These are phyloP conservation scores for Cephalophus harveyi DNA, from an alignment of 2,113 vertebrate genomes.

Conservation along the genomic window DNA sequence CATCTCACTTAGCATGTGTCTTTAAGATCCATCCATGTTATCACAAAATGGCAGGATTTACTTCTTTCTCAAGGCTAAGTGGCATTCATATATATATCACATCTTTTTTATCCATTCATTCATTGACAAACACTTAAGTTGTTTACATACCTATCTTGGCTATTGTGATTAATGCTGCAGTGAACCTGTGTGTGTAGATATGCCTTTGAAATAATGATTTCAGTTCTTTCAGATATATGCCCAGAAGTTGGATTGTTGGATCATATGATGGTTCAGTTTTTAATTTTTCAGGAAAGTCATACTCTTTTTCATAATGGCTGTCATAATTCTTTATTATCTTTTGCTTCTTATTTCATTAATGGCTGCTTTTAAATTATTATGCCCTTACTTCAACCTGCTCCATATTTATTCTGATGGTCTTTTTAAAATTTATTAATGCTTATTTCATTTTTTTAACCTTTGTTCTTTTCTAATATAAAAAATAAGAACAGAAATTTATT, in stretches of 20 bases:
- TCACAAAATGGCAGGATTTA: neutral
- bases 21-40: neutral
- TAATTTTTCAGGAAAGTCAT: neutral
- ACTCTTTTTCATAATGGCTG: neutral
- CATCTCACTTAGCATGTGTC: neutral
- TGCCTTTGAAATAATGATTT: neutral
- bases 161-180: neutral
- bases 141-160: neutral
- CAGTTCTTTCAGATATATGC: neutral
- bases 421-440: neutral
- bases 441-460: neutral
- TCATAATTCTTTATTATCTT: neutral
- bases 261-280: neutral
- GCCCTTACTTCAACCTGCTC: neutral
- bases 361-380: slow-evolving; percentile 3
- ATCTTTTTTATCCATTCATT: neutral
- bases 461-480: neutral
- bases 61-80: neutral
- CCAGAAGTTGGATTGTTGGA: neutral
- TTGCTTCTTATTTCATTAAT: neutral
- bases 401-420: slow-evolving; percentile 15
- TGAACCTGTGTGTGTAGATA: neutral
- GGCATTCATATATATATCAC: neutral
- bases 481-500: neutral
- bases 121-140: neutral